Percentiles rank a stretch among this genome's conserved stretches.
These are phyloP conservation scores for Philopotamus ludificatus DNA, from an alignment of 1,140 invertebrate species.

Conservation along the genomic window DNA sequence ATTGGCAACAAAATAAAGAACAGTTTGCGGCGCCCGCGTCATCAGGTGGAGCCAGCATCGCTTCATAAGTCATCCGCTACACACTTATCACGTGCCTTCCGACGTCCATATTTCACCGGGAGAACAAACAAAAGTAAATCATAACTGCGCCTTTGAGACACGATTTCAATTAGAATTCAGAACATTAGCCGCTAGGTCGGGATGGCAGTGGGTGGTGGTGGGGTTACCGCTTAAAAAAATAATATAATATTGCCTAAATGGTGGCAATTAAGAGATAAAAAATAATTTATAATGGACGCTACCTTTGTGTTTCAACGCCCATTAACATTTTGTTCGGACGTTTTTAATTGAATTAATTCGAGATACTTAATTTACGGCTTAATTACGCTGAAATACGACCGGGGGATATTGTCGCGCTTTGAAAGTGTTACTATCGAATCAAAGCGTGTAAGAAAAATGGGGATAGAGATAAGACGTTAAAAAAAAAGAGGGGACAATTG, in stretches of 20 bases:
- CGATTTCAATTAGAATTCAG: slow-evolving; percentile 13
- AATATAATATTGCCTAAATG: slow-evolving; percentile 15
- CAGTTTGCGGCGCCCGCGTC: not conserved
- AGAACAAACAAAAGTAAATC: slow-evolving; percentile 10
- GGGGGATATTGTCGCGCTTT: not conserved
- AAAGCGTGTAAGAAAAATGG: too few relatives aligned
- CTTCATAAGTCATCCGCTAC: slow-evolving; percentile 8
- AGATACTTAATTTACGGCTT: not conserved
- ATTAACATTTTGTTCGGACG: slow-evolving; percentile 17
- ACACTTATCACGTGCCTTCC: slow-evolving; percentile 5
- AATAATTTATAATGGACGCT: slow-evolving; percentile 25
- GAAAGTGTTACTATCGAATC: too few relatives aligned
- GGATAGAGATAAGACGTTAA: too few relatives aligned
- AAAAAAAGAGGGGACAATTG: too few relatives aligned
- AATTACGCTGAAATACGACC: not conserved
- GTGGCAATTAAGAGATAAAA: slow-evolving; percentile 30
- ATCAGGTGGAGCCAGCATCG: slow-evolving; percentile 2
- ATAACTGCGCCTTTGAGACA: slow-evolving; percentile 11
- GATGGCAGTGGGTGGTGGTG: not conserved
- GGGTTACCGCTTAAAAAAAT: not conserved
- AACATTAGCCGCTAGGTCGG: not conserved
- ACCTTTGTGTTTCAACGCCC: slow-evolving; percentile 3
- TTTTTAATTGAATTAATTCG: slow-evolving; percentile 21
- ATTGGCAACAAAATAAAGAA: slow-evolving; percentile 12
- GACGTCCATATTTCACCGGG: not conserved